Base-by-base conservation (phyloP, 2,888 invertebrate genomes). In the Mythimna impura region DNA sequence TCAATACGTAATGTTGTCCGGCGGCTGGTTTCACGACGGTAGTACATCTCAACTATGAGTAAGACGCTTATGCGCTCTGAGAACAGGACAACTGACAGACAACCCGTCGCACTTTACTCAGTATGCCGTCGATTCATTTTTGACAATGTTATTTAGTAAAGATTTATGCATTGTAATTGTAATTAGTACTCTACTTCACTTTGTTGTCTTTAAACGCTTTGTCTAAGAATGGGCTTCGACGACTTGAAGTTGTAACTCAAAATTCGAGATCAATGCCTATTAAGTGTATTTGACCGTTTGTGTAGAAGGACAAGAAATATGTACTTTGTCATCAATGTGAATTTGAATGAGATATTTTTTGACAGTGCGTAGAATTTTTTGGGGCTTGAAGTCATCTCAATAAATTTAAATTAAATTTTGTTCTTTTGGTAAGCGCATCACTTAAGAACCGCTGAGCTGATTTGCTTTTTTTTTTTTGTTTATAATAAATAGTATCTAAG, bases 141-240 rank as follows among this genome's bases (percentile, higher is more conserved):
- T 7, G 54, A 71, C 64, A 73, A 73, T 66, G 47, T 63, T 34
- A 58, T 69, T 73, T 34, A 52, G 66, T 74, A 20, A 43, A 47
- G 63, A 70, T 66, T 64, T 69, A 72, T 58, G 70, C 58, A 60
- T 80, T 81, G 76, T 84, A 55, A 78, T 73, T 82, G 66, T 66
- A 81, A 83, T 83, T 74, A 74, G 80, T 74, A 47, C 50, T 78
- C 80, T 58, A 55, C 58, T 66, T 71, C 30, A 67, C 71, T 66
- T 78, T 65, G 60, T 78, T 65, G 60, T 68, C 61, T 52, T 63
- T 57, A 40, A 77, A 61, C 22, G 54, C 43, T 78, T 76, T 66
- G 73, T 62, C 36, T 43, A 30, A 61, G 47, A 73, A 70, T 54
- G 3, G 30, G n/a, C 3, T 60, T 61, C 54, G 63, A 54, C 47